phyloP scores from a whole-genome alignment of 2,888 invertebrate species.

The Hymenopus coronatus region DNA sequence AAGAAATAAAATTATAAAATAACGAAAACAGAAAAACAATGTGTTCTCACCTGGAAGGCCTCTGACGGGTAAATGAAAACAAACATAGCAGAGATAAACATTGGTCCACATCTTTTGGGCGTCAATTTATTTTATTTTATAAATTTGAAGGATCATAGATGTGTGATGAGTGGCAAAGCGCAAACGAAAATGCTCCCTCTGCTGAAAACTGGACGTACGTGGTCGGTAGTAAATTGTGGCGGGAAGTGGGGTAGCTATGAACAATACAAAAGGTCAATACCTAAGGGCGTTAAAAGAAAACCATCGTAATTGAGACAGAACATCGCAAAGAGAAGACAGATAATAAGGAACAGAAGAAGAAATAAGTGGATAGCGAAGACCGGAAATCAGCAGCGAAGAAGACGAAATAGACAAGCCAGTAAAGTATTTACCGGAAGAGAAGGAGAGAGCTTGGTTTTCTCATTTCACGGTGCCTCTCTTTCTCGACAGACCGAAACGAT shows the following conservation, averaged over 20 bases:
- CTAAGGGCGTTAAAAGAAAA: not conserved
- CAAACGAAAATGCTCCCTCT: too few species aligned
- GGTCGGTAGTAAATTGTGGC: too few species aligned
- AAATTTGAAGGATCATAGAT: too few species aligned
- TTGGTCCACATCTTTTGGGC: too few species aligned
- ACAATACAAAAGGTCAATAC: not conserved
- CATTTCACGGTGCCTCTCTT: slow-evolving; percentile 20
- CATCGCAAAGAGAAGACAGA: not conserved
- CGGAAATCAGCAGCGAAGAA: not conserved
- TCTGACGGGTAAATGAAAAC: too few species aligned
- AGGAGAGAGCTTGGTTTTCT: slow-evolving; percentile 4
- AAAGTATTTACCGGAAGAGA: slow-evolving; percentile 10
- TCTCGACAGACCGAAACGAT: not conserved
- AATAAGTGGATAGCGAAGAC: not conserved
- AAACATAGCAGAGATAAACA: too few species aligned
- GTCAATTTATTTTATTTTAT: too few species aligned
- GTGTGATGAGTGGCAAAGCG: too few species aligned
- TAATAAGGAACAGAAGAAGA: not conserved
- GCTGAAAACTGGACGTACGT: too few species aligned
- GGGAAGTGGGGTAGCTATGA: not conserved
- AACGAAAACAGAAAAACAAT: too few species aligned
- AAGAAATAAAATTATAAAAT: too few species aligned
- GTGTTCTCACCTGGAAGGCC: too few species aligned
- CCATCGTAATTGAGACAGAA: not conserved
- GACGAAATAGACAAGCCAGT: not conserved